Evolutionary conservation across 2,797 vertebrate species (phyloP).

Genomic region (Salmo trutta): DNA sequence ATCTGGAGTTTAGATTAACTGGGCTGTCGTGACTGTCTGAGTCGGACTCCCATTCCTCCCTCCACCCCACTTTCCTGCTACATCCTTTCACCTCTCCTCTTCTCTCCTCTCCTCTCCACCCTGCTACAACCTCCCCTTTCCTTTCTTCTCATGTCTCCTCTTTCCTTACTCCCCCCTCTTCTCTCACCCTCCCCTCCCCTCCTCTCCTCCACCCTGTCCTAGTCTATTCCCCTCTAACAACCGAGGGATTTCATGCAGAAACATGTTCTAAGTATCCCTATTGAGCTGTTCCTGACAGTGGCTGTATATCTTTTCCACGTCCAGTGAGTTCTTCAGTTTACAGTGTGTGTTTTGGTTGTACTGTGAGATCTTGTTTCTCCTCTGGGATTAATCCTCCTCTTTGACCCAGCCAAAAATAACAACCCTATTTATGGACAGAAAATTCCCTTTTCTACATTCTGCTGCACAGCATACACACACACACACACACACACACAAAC

Average conservation of each 20-base stretch:
- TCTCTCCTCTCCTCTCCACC: not conserved
- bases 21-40: not conserved
- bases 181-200: too few relatives aligned
- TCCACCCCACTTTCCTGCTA: not conserved
- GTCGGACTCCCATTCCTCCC: not conserved
- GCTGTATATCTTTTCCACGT: too few relatives aligned
- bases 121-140: not conserved
- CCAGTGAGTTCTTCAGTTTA: not conserved
- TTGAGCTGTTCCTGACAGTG: not conserved
- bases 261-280: too few relatives aligned
- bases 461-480: conserved; percentile 21
- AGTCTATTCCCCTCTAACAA: not conserved
- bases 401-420: conserved; percentile 39
- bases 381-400: conserved; percentile 13
- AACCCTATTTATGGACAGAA: conserved; percentile 53
- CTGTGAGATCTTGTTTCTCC: not conserved
- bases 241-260: too few relatives aligned
- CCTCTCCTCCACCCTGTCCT: not conserved
- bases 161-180: too few relatives aligned
- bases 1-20: conserved; percentile 9
- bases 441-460: too few relatives aligned
- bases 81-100: not conserved
- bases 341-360: not conserved
- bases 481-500: not conserved
- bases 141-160: not conserved